A percentile compares a stretch with the other conserved stretches of the same genome.
These are phyloP conservation scores for Andrena minutula DNA, from an alignment of 2,888 invertebrate species.

Conservation along the genomic window DNA sequence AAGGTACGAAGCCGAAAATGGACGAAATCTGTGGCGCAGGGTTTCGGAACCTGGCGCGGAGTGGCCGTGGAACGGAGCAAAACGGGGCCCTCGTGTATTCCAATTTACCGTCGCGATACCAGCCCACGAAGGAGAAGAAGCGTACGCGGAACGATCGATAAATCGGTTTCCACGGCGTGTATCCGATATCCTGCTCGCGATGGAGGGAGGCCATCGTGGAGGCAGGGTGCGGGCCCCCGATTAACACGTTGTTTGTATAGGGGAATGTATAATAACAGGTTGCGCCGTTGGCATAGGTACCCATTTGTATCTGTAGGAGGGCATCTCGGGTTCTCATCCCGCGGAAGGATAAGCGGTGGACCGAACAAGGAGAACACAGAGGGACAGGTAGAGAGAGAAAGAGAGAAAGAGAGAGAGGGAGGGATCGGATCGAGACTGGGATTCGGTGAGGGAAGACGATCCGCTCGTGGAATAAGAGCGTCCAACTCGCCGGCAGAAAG, in stretches of 20 bases:
- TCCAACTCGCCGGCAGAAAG: neutral
- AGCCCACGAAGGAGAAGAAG: constrained; percentile 50
- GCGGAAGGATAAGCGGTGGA: constrained; percentile 61
- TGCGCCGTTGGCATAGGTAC: constrained; percentile 82
- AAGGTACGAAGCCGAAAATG: constrained; percentile 1
- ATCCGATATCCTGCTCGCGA: constrained; percentile 62
- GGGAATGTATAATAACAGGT: constrained; percentile 85
- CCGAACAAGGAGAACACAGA: constrained; percentile 45
- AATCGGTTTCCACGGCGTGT: constrained; percentile 68
- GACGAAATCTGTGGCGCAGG: constrained; percentile 17
- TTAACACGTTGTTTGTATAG: constrained; percentile 85
- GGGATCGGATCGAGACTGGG: constrained; percentile 34
- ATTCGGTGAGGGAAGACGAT: constrained; percentile 44
- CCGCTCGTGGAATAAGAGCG: constrained; percentile 8
- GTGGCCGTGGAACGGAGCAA: neutral
- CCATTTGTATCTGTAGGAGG: constrained; percentile 82
- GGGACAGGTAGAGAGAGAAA: constrained; percentile 19
- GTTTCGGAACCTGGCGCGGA: neutral
- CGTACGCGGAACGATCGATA: constrained; percentile 65
- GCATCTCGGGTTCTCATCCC: constrained; percentile 79
- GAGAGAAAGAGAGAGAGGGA: constrained; percentile 38
- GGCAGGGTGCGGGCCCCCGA: constrained; percentile 78
- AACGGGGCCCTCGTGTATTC: constrained; percentile 44
- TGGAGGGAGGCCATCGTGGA: constrained; percentile 54
- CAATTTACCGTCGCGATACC: constrained; percentile 62